Base-by-base conservation (phyloP, 2,888 invertebrate species). In the Torymus texanus region DNA sequence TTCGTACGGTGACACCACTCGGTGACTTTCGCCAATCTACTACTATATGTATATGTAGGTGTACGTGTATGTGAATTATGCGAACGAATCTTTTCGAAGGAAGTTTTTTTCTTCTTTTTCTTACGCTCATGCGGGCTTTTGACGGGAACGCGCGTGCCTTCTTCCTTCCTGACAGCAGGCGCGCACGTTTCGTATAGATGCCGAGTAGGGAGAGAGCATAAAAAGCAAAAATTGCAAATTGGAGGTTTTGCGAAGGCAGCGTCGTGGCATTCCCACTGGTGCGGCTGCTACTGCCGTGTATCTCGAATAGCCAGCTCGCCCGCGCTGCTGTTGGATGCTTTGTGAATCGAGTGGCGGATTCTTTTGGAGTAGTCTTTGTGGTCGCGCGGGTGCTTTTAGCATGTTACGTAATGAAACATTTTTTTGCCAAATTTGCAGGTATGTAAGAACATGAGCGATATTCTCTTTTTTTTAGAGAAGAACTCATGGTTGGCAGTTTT, bases 181-280 rank as follows among this genome's bases (percentile, higher is more conserved):
- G 41, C 11, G 53, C 50, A 51, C 53, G 18, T 53, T 21, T 55
- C 41, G 65, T n/a, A 11, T 29, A 63, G 41, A 41, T 29, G 63
- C 63, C 63, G 41, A 63, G 41, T 5, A 5, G 29, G 5, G 29
- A 5, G 29, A 29, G 29, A 63, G 63, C 41, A 16, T 63, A 63
- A 63, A 63, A 63, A 63, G 66, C 56, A 56, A 68, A 24, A 24
- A 29, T 56, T 68, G 67, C 14, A 56, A 68, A 68, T 68, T 55
- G n/a, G 14, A 13, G n/a, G 29, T 68, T 56, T 61, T 12, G 18
- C 21, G 12, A 13, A 66, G 12, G n/a, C n/a, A 29, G n/a, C 11
- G 50, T 51, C 18, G 16, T 51, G 16, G 29, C 14, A 29, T 29
- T 29, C 29, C 29, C 29, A 29, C 29, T 29, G 29, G 29, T 29